phyloP scores from a whole-genome alignment of 2,113 vertebrate genomes.

The Datnioides undecimradiatus region DNA sequence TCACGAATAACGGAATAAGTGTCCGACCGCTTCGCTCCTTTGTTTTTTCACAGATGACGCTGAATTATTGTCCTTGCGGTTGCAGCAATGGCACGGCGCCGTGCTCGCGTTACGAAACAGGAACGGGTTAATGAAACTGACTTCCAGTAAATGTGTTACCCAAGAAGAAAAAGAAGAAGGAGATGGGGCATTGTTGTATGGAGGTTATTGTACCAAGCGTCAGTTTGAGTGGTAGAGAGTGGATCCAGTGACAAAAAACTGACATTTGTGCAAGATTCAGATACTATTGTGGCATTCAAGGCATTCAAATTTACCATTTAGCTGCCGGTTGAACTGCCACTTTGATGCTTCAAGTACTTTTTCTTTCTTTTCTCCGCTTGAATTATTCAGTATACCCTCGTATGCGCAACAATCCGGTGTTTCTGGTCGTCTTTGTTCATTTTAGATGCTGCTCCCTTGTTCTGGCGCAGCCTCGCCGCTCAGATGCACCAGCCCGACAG shows the following conservation, averaged over 20 bases:
- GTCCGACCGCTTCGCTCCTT: neutral
- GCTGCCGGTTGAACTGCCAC: neutral
- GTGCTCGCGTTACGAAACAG: constrained; percentile 46
- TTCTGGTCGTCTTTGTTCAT: constrained; percentile 6
- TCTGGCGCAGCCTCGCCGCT: constrained; percentile 16
- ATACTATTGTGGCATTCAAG: no score
- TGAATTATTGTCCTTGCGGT: neutral
- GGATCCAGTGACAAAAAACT: neutral
- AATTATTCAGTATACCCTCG: neutral
- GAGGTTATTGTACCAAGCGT: neutral
- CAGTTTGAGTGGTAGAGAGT: no score
- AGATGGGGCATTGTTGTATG: neutral
- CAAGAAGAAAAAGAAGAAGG: constrained; percentile 56
- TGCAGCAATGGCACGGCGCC: neutral
- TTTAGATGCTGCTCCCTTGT: neutral
- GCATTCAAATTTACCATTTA: neutral
- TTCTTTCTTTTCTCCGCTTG: neutral
- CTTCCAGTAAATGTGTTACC: constrained; percentile 69
- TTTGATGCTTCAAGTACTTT: neutral
- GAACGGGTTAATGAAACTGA: constrained; percentile 51
- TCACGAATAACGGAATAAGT: constrained; percentile 21
- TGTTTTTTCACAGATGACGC: constrained; percentile 17
- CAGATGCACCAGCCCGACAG: neutral
- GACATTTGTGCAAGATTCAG: neutral
- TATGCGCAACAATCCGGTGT: neutral